Conservation (phyloP, 2,797 vertebrate species). For the Rhabdophis nuchalis region DNA sequence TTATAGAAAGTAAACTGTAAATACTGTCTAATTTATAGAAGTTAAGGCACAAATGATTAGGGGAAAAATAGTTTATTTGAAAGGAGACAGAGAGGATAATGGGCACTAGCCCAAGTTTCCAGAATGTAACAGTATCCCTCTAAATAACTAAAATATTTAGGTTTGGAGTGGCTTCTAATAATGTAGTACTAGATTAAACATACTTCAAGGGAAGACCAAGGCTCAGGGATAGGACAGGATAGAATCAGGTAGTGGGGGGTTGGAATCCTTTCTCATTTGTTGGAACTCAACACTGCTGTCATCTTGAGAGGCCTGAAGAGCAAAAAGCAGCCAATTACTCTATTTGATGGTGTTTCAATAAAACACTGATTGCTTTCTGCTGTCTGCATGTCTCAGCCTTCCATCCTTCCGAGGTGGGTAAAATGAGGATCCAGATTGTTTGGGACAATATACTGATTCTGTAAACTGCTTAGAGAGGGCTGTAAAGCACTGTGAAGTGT, state of each 20-base stretch:
- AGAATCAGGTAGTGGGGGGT: background rate
- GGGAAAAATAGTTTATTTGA: background rate
- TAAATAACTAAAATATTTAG: background rate
- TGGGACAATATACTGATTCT: no score
- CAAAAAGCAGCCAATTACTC: background rate
- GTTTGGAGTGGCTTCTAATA: background rate
- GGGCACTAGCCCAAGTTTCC: background rate
- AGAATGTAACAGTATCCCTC: background rate
- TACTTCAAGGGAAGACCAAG: background rate
- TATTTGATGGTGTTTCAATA: background rate
- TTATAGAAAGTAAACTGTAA: background rate
- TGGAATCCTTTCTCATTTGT: background rate
- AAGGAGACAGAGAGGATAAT: background rate
- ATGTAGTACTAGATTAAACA: background rate
- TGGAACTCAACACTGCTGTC: background rate
- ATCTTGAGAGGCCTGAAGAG: background rate
- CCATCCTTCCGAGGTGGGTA: no score
- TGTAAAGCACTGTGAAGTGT: no score
- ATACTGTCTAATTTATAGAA: background rate
- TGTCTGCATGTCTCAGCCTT: background rate
- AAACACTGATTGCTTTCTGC: background rate
- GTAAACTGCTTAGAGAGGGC: no score
- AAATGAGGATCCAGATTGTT: no score
- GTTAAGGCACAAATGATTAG: background rate
- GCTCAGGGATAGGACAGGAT: background rate